Base-by-base conservation (phyloP, 1,140 invertebrate genomes). In the Calliopsis andreniformis region DNA sequence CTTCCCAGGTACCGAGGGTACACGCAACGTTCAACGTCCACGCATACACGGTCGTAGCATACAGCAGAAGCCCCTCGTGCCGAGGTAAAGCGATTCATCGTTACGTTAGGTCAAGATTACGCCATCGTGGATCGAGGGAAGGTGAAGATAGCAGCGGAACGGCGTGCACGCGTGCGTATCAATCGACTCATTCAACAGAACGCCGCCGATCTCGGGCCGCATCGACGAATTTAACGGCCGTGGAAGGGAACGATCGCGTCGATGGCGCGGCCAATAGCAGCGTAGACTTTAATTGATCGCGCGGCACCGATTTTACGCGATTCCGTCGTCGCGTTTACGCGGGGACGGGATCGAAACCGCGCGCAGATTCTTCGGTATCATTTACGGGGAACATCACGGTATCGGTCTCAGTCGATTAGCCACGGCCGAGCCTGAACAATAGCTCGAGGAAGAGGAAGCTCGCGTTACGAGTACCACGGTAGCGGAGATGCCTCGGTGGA, bases 391-490 rank as follows among this genome's bases (percentile, higher is more conserved):
- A 67, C 42, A 77, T 56, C 72, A 42, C 39, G 61, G 59, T 71
- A 61, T 66, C 72, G 47, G 80, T 82, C 59, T 76, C 72, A 68
- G 78, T 82, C 79, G 79, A 82, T 82, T 82, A 82, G 80, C 80
- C 45, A 3, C 66, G 73, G 66, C 49, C 49, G 14, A 61, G 80
- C 18, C 49, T 62, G 79, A 82, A 82, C 80, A 82, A 82, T 82
- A 59, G 79, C 72, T 81, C 66, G 72, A 77, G 79, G 80, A 81
- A 82, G 79, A 82, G 79, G 80, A 82, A 82, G 80, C 79, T 81
- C 64, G 66, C 72, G 64, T 82, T 81, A 71, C 72, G 80, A 69
- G 53, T 82, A 81, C 81, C 80, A 82, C 79, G 79, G 80, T 82
- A 82, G 80, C 79, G 47, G 56, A 20, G 14, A 61, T 45, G 47